phyloP scores from a whole-genome alignment of 2,113 vertebrate species.

The Phoxinus phoxinus region DNA sequence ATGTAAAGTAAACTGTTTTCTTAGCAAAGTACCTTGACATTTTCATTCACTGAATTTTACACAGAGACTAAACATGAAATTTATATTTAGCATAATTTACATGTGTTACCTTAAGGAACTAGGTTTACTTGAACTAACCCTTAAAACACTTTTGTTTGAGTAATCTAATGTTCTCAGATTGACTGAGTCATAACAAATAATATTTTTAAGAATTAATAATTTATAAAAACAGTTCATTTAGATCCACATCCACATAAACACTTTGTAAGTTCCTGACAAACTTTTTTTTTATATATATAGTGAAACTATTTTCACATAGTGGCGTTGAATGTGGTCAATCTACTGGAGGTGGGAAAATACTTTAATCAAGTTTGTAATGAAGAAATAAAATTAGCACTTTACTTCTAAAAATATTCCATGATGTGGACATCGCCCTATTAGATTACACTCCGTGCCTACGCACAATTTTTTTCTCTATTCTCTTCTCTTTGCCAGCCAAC shows the following conservation, averaged over 20 bases:
- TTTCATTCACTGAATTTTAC: not conserved
- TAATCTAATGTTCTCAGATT: not conserved
- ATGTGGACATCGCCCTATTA: constrained; percentile 61
- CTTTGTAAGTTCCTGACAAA: not conserved
- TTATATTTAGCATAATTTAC: not conserved
- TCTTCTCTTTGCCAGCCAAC: constrained; percentile 27
- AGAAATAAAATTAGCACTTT: constrained; percentile 67
- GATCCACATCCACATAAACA: not conserved
- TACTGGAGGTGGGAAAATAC: not conserved
- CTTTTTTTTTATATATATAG: not conserved
- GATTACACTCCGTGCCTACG: constrained; percentile 49
- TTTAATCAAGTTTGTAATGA: constrained; percentile 58
- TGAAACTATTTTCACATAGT: not conserved
- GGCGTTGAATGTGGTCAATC: not conserved
- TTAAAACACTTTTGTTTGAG: not conserved
- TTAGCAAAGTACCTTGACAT: not conserved
- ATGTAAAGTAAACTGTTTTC: not conserved
- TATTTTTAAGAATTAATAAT: not conserved
- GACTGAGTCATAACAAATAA: not conserved
- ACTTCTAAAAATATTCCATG: constrained; percentile 61
- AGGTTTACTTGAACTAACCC: not conserved
- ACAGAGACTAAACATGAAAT: not conserved
- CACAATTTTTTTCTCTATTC: not conserved
- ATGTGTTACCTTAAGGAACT: not conserved
- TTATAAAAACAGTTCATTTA: not conserved